A percentile compares a stretch with the other conserved stretches of the same genome.
phyloP scores from a whole-genome alignment of 1,140 invertebrate genomes.

The Micrasema longulum region DNA sequence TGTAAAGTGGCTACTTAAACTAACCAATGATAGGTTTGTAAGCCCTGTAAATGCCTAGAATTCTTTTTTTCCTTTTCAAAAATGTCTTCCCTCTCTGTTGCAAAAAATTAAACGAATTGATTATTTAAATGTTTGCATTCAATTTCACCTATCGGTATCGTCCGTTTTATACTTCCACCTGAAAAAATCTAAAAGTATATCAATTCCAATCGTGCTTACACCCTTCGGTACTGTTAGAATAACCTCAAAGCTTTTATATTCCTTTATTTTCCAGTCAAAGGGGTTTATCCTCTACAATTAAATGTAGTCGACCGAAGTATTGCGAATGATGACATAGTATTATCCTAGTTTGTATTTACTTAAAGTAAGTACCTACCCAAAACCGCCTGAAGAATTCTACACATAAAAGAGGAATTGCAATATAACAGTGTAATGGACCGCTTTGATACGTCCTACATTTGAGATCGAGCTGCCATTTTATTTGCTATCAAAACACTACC shows the following conservation, averaged over 20 bases:
- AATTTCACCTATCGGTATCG: too few relatives aligned
- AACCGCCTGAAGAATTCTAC: background rate
- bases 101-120: too few relatives aligned
- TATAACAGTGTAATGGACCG: constrained; percentile 51
- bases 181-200: too few relatives aligned
- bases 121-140: too few relatives aligned
- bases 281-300: background rate
- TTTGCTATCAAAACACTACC: background rate
- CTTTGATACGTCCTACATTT: constrained; percentile 26
- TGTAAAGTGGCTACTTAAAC: too few relatives aligned
- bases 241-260: background rate
- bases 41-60: too few relatives aligned
- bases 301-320: background rate
- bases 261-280: background rate
- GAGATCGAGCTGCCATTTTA: background rate
- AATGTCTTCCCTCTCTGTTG: too few relatives aligned
- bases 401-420: constrained; percentile 46
- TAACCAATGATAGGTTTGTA: too few relatives aligned
- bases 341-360: constrained; percentile 1
- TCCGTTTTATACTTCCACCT: too few relatives aligned
- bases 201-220: too few relatives aligned
- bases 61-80: too few relatives aligned
- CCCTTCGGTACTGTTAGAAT: constrained; percentile 1
- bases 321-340: background rate
- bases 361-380: background rate